Percentiles rank a stretch among this genome's conserved stretches.
Evolutionary conservation across 2,797 vertebrate species (phyloP).

Genomic region (Acanthis flammea): DNA sequence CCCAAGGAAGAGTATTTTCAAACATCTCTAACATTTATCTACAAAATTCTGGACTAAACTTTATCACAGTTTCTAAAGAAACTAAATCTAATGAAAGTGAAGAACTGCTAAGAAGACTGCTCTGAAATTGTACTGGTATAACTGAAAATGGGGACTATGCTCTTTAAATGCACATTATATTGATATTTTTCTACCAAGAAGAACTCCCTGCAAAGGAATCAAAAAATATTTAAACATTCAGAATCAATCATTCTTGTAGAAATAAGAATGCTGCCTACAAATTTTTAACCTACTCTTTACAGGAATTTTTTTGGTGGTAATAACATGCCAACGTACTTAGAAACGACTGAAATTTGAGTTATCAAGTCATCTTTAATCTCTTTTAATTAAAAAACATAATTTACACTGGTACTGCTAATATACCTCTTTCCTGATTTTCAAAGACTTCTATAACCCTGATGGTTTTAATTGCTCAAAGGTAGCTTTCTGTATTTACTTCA

Average conservation of each 20-base stretch:
- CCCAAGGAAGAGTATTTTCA: neutral
- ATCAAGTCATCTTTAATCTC: neutral
- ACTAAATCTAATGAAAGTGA: neutral
- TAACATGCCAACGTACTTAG: neutral
- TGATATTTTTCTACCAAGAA: neutral
- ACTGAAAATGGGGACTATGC: neutral
- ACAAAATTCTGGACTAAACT: neutral
- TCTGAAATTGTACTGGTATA: neutral
- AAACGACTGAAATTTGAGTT: neutral
- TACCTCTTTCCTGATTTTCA: neutral
- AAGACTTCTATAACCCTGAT: neutral
- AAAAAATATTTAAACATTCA: neutral
- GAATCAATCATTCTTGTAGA: neutral
- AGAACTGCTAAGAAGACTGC: neutral
- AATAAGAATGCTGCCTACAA: neutral
- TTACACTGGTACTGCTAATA: neutral
- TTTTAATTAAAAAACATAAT: neutral
- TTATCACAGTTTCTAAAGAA: neutral
- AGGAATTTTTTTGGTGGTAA: neutral
- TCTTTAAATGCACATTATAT: neutral
- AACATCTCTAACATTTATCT: neutral
- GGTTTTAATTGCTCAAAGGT: neutral
- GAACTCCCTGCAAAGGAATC: neutral
- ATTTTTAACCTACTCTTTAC: neutral
- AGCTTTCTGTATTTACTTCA: neutral